Base-by-base conservation (phyloP, 2,113 vertebrate species). In the Elgaria multicarinata region DNA sequence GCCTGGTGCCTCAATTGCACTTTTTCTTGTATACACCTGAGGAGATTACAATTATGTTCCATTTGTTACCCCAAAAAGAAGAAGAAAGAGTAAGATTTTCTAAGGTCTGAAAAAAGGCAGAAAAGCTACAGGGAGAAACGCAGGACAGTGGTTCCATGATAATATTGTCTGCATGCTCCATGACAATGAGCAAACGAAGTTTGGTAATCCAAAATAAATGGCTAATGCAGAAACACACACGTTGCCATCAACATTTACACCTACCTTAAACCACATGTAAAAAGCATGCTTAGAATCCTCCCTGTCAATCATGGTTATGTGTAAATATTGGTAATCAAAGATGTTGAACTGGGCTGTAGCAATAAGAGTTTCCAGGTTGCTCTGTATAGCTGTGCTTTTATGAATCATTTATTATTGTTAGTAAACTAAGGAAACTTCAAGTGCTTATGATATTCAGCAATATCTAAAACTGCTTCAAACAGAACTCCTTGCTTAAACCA, bases 401-500 rank as follows among this genome's bases (percentile, higher is more conserved):
- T 33, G 33, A 55, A 33, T 89, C 81, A 76, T 74, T 94, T 36
- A 88, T 87, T 78, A 87, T 31, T 18, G 36, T 31, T 93, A 84
- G 89, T 80, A 62, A 87, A 87, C 6, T 67, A 66, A 92, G 74
- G n/a, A 28, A 3, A 86, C 86, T 92, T 85, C 93, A 88, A 72
- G 16, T 89, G 89, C 1, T 0, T 4, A 13, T 77, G 87, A 85
- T 83, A 39, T 90, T 26, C 76, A 77, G 39, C 24, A 80, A 4
- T 0, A 2, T 22, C 55, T 67, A 67, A 14, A 92, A 77, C 74
- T 46, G 24, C 87, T 85, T 88, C 90, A 88, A 31, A 89, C 81
- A 95, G 88, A 89, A 89, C 76, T 75, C 50, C 66, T 71, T 36
- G 82, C 36, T 39, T 67, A 86, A 94, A 62, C 71, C 28, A 50